These are phyloP conservation scores for Physeter macrocephalus DNA, from an alignment of 2,113 vertebrate genomes.

Conservation along the genomic window DNA sequence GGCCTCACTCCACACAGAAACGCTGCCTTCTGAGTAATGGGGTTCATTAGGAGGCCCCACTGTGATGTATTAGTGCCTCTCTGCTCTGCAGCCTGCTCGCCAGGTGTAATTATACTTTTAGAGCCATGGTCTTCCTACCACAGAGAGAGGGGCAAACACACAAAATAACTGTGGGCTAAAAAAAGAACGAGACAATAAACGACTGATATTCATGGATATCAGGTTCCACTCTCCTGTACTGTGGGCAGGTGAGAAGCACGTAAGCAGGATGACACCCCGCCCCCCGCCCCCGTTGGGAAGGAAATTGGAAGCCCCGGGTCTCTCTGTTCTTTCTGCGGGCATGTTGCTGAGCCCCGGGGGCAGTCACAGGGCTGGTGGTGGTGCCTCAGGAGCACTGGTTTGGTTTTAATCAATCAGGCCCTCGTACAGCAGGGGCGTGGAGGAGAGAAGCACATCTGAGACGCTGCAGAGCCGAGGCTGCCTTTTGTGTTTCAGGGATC, in stretches of 20 bases:
- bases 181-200: background rate
- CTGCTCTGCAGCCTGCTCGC: constrained; percentile 44
- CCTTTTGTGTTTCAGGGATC: background rate
- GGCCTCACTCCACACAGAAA: constrained; percentile 49
- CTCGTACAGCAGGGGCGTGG: no score
- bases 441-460: accelerated
- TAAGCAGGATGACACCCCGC: background rate
- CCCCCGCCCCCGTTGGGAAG: background rate
- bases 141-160: background rate
- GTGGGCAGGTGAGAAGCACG: background rate
- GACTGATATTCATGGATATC: no score
- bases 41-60: constrained; percentile 62
- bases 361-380: no score
- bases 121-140: background rate
- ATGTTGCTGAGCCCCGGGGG: background rate
- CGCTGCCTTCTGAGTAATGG: constrained; percentile 67
- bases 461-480: background rate
- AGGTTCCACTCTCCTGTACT: no score
- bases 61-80: constrained; percentile 56
- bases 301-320: background rate
- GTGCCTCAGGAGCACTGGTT: background rate
- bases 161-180: background rate
- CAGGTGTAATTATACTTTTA: constrained; percentile 48
- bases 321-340: background rate
- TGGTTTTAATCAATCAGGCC: background rate